phyloP scores from a whole-genome alignment of 2,113 vertebrate species.

The Sula dactylatra region DNA sequence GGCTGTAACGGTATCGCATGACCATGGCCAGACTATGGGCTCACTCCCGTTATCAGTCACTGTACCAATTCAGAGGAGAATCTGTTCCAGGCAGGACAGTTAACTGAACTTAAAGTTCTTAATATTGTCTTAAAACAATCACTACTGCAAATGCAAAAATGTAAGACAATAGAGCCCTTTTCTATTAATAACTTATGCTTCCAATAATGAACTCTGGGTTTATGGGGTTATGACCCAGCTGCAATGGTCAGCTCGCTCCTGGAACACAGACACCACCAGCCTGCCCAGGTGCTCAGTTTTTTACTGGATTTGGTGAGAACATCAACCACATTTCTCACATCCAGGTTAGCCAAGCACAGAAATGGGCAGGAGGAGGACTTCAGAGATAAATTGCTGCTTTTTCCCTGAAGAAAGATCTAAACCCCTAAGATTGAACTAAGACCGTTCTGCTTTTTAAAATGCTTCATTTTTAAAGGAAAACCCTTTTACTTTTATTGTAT shows the following conservation, averaged over 20 bases:
- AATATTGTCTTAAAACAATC: background rate
- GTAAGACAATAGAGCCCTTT: background rate
- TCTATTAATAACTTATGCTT: rapidly evolving
- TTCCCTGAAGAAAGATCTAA: background rate
- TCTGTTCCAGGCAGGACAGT: background rate
- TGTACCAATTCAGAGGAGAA: background rate
- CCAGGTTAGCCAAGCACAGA: background rate
- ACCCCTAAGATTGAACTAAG: rapidly evolving
- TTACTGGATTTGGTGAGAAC: background rate
- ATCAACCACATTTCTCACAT: background rate
- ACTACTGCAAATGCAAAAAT: background rate
- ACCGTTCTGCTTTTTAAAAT: background rate
- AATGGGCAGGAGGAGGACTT: background rate
- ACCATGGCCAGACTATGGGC: rapidly evolving
- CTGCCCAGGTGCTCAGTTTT: background rate
- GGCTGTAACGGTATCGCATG: rapidly evolving
- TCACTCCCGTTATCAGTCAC: background rate
- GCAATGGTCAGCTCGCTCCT: background rate
- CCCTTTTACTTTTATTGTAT: too few species aligned
- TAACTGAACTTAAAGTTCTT: background rate
- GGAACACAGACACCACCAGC: background rate
- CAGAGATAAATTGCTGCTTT: background rate
- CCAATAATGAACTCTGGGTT: background rate
- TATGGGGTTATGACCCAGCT: background rate
- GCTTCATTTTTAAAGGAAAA: background rate